Conservation (phyloP, 2,888 invertebrate species). For the Noctua comes region DNA sequence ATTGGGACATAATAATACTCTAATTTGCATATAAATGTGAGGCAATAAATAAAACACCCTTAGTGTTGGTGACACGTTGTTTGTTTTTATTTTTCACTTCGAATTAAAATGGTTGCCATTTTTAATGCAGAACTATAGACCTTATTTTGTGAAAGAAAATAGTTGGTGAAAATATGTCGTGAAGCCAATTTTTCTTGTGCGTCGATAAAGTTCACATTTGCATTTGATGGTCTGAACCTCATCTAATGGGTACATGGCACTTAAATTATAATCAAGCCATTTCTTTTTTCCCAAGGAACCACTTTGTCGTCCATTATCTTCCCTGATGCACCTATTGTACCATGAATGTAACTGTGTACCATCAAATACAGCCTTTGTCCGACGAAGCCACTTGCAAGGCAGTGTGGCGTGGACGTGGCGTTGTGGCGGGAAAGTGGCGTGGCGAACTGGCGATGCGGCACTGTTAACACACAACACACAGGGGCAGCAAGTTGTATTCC, state of each 20-base stretch:
- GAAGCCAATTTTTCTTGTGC: background rate
- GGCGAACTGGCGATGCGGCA: background rate
- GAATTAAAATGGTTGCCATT: slow-evolving; percentile 5
- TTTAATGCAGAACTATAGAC: background rate
- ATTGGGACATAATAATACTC: slow-evolving; percentile 40
- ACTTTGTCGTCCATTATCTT: slow-evolving; percentile 44
- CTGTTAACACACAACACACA: background rate
- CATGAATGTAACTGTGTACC: slow-evolving; percentile 22
- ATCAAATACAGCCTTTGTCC: slow-evolving; percentile 38
- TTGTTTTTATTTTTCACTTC: slow-evolving; percentile 17
- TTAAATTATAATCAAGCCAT: background rate
- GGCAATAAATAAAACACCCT: slow-evolving; percentile 42
- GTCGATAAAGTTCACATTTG: background rate
- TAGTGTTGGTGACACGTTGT: slow-evolving; percentile 29
- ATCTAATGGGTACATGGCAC: background rate
- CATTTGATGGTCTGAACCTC: background rate
- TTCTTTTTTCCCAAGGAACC: background rate
- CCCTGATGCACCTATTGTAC: slow-evolving; percentile 37
- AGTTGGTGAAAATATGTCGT: background rate
- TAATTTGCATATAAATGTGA: slow-evolving; percentile 54
- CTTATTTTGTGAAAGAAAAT: background rate
- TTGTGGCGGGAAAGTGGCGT: background rate
- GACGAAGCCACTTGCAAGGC: background rate
- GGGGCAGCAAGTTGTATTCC: background rate
- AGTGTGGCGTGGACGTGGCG: background rate